A percentile compares a stretch with the other conserved stretches of the same genome.
Evolutionary conservation across 2,113 vertebrate species (phyloP).

Genomic region (Setophaga kirtlandii): DNA sequence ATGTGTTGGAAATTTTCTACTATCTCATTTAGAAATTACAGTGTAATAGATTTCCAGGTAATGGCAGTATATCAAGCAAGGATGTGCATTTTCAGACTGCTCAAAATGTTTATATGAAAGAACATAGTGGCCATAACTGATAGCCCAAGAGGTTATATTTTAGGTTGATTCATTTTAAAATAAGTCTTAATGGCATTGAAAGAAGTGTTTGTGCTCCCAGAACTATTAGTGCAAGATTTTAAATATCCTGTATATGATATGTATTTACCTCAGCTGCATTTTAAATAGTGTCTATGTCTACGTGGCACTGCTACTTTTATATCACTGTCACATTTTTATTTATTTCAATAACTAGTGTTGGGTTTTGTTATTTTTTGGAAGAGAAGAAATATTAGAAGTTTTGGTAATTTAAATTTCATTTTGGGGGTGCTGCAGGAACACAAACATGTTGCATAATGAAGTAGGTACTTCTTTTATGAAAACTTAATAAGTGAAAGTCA

Average conservation of each 20-base stretch:
- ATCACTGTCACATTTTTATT: neutral
- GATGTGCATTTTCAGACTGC: conserved; percentile 1
- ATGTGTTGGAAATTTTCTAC: neutral
- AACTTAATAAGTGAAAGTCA: neutral
- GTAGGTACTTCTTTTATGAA: neutral
- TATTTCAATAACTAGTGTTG: neutral
- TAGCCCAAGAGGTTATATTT: neutral
- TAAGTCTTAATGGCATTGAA: neutral
- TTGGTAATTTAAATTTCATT: neutral
- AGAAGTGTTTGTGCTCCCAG: neutral
- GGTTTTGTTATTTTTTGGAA: neutral
- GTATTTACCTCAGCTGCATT: neutral
- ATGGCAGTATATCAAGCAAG: neutral
- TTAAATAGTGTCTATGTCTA: neutral
- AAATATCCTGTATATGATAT: neutral
- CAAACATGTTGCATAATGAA: neutral
- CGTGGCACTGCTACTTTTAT: neutral
- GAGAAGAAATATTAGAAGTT: neutral
- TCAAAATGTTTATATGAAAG: neutral
- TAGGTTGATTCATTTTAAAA: neutral
- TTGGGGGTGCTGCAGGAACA: neutral
- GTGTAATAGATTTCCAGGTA: neutral
- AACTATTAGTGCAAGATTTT: neutral
- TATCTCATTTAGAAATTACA: neutral
- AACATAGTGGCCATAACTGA: neutral